phyloP scores from a whole-genome alignment of 2,888 invertebrate species.

The Mylabris sibirica region DNA sequence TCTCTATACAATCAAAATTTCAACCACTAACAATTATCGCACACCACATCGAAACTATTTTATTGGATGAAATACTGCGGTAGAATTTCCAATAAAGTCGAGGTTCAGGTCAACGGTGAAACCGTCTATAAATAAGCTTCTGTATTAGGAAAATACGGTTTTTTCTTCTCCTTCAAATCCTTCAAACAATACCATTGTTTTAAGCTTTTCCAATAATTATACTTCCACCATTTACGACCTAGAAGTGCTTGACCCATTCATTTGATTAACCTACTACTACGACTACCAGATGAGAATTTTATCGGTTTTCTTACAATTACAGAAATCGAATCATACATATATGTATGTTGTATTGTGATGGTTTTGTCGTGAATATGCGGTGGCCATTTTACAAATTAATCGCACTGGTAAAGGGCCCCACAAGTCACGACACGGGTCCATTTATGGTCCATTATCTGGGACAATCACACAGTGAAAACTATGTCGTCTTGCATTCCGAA shows the following conservation, averaged over 20 bases:
- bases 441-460: conserved; percentile 35
- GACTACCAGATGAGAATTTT: not conserved
- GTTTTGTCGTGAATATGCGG: conserved; percentile 31
- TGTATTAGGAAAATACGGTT: conserved; percentile 12
- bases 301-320: not conserved
- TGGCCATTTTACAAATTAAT: conserved; percentile 29
- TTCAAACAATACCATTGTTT: conserved; percentile 3
- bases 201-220: conserved; percentile 3
- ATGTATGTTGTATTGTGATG: not conserved
- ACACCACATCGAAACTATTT: conserved; percentile 4
- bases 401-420: conserved; percentile 27
- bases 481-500: conserved; percentile 34
- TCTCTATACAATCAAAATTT: not conserved
- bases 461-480: conserved; percentile 42
- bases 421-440: conserved; percentile 33
- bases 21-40: not conserved
- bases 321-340: not conserved
- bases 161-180: not conserved
- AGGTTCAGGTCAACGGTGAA: conserved; percentile 12
- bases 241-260: conserved; percentile 8
- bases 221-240: conserved; percentile 1
- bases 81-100: conserved; percentile 4
- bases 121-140: conserved; percentile 8
- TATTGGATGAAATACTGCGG: not conserved
- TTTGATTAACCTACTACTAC: conserved; percentile 7